Evolutionary conservation across 2,113 vertebrate species (phyloP), one percentile per base, ranked within the genome.

Genomic region (Calidris pugnax): DNA sequence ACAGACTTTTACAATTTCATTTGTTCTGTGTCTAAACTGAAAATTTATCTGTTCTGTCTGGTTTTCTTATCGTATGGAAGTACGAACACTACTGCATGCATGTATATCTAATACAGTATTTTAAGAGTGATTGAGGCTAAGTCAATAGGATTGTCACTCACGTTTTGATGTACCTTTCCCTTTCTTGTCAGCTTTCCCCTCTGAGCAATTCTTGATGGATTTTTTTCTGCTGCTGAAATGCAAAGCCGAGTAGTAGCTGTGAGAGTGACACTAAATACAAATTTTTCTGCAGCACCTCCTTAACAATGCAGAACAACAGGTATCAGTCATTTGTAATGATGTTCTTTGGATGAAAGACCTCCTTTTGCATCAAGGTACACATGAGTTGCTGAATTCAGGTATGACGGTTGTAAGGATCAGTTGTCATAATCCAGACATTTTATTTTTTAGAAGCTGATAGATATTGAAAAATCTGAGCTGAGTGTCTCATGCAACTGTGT

Each of bases 101-200:
- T 62, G 14, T 59, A 28, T 55, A 30, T 63, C 24, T 59, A 87
- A 73, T 45, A n/a, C 67, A 68, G 28, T 37, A 78, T n/a, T 22
- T 63, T 84, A 74, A 60, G 77, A 93, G 26, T 64, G 74, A 56
- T n/a, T 43, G 57, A 90, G 53, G 30, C 18, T 79, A 79, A 85
- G 48, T 83, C 90, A 77, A 39, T 71, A 60, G 66, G 67, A 89
- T 68, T 93, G 96, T 78, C 91, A 86, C 53, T 97, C 35, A 12
- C 32, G 6, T 91, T 95, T 91, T 83, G 71, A 92, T 92, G 33
- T 39, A 71, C 35, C 30, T 79, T 85, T 92, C 30, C 57, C 47
- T 94, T 90, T 87, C 76, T 85, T 74, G 74, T 87, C 71, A 81
- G 2, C 72, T 81, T 94, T 85, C 32, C 19, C 51, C 59, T 77